Evolutionary conservation across 2,113 vertebrate species (phyloP), one percentile per base, ranked within the genome.

Genomic region (Callithrix jacchus): DNA sequence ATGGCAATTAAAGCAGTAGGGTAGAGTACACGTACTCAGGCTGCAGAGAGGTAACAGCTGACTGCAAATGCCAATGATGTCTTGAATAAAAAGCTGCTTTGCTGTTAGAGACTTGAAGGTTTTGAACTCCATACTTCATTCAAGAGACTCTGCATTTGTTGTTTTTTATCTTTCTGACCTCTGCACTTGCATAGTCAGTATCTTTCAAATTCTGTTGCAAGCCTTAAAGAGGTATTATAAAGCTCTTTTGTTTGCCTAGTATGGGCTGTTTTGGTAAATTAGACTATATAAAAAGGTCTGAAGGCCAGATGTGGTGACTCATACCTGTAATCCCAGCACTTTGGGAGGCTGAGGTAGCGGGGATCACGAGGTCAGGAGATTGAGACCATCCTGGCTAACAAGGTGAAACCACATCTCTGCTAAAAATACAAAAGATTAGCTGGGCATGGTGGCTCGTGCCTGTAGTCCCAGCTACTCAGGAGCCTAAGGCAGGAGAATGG

Each of bases 191-290:
- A n/a, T 1, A 45, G 16, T 88, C 12, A 35, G 12, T 40, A 27
- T 87, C 42, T 96, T 76, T 14, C 23, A 58, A 37, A 17, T 30
- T 88, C 6, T 83, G 30, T 71, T 82, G 3, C 13, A 84, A 9
- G 8, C 54, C 70, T 91, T 76, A 47, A 89, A 89, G 64, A 73
- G 54, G 73, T 94, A 54, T 47, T 86, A 66, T 64, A 45, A 79
- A 84, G 45, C 66, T 47, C 64, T 89, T 89, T 89, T 83, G 52
- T 90, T 81, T 74, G 61, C 40, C 56, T 90, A 82, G 16, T 96
- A 30, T 61, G 40, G 23, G 35, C 16, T 81, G 2, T 95, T 94
- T n/a, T 68, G 79, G 23, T 90, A 40, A 91, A 80, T 74, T 85
- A 89, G 64, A 77, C 37, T 40, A 18, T 49, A 14, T 68, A 83